These are phyloP conservation scores for Labroides dimidiatus DNA, from an alignment of 2,797 vertebrate species.

Conservation along the genomic window DNA sequence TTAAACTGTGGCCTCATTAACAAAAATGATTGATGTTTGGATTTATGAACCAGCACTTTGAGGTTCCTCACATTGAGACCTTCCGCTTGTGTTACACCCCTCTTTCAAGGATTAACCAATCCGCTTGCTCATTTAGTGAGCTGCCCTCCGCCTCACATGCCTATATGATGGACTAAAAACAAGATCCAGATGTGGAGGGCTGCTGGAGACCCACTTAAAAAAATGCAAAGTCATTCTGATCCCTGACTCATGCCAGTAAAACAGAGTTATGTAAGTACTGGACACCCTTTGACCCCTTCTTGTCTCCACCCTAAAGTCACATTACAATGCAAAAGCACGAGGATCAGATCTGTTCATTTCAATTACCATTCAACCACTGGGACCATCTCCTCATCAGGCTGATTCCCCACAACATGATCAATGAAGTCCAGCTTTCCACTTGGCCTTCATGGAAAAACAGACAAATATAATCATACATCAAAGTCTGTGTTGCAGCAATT, in stretches of 20 bases:
- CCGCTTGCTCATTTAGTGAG: constrained; percentile 46
- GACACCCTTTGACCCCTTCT: background rate
- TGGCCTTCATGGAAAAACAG: constrained; percentile 78
- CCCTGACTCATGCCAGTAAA: constrained; percentile 23
- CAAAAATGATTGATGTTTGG: constrained; percentile 7
- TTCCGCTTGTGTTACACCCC: background rate
- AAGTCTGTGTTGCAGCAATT: background rate
- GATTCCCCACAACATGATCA: constrained; percentile 96
- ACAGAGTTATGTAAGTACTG: constrained; percentile 42
- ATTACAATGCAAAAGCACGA: constrained; percentile 3
- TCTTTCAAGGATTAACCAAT: constrained; percentile 57
- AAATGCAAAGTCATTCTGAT: constrained; percentile 74
- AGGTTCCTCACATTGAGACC: constrained; percentile 9
- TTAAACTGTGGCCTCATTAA: background rate
- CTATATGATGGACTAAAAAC: constrained; percentile 40
- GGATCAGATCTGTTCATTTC: constrained; percentile 3
- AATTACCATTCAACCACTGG: constrained; percentile 93
- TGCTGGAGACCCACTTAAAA: constrained; percentile 29
- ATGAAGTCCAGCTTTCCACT: constrained; percentile 87
- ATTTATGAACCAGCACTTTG: constrained; percentile 1
- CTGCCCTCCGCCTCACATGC: constrained; percentile 39
- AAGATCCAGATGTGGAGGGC: constrained; percentile 76
- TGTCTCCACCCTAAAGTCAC: background rate
- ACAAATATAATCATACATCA: background rate
- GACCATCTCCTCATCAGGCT: constrained; percentile 92